phyloP scores from a whole-genome alignment of 2,888 invertebrate genomes.

The Drosophila melanocephala region DNA sequence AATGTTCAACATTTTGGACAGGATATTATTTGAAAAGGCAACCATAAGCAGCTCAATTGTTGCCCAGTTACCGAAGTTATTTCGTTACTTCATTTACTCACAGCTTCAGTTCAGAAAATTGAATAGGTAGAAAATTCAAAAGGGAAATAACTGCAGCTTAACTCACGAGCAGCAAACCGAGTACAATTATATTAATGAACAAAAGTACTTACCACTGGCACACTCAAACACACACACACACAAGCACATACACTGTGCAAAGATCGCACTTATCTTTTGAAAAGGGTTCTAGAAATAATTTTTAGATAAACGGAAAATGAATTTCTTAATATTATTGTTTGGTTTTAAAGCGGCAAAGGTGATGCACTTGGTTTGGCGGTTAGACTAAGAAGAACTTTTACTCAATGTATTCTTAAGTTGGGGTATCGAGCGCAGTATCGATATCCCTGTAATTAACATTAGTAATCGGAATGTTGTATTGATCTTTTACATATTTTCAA shows the following conservation, averaged over 20 bases:
- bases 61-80: neutral
- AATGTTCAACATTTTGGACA: neutral
- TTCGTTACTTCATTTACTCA: neutral
- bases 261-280: neutral
- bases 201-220: conserved; percentile 25
- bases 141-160: neutral
- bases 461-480: no score
- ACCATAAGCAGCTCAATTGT: neutral
- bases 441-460: no score
- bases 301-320: no score
- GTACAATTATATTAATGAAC: conserved; percentile 73
- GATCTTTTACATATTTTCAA: no score
- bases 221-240: neutral
- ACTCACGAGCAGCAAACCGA: conserved; percentile 28
- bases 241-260: neutral
- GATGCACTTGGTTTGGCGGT: no score
- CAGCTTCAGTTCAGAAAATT: neutral
- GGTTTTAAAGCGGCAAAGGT: no score
- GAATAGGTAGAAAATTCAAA: neutral
- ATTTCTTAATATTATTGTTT: no score
- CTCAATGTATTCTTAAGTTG: no score
- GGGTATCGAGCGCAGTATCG: no score
- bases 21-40: neutral
- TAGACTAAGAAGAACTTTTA: no score
- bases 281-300: no score